phyloP scores from a whole-genome alignment of 1,140 invertebrate species.

The Drosophila kanapiae region DNA sequence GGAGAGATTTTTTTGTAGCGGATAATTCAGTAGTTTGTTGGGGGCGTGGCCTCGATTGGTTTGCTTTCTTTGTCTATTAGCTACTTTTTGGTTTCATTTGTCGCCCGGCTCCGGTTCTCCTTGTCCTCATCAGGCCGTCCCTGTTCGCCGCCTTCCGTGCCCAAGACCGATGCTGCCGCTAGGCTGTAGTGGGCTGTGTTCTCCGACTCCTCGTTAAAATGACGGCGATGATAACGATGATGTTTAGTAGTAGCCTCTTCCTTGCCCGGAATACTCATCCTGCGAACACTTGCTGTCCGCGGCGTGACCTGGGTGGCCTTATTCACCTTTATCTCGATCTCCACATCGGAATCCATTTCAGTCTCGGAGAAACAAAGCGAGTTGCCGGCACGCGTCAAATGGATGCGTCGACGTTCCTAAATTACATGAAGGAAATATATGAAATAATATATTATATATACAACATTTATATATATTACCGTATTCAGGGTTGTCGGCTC shows the following conservation, averaged over 20 bases:
- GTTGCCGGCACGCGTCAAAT: slow-evolving; percentile 89
- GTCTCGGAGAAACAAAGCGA: slow-evolving; percentile 92
- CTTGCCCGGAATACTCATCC: slow-evolving; percentile 1
- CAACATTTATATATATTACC: slow-evolving; percentile 85
- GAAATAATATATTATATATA: background rate
- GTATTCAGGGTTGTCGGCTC: slow-evolving; percentile 88
- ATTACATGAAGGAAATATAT: background rate
- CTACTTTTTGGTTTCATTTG: slow-evolving; percentile 75
- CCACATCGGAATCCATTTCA: slow-evolving; percentile 89
- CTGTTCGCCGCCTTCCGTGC: slow-evolving; percentile 14
- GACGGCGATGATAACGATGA: background rate
- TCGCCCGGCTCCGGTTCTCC: slow-evolving; percentile 56
- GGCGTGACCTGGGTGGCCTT: slow-evolving; percentile 59
- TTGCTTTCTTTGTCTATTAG: slow-evolving; percentile 17
- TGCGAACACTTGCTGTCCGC: slow-evolving; percentile 7
- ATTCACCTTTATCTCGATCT: slow-evolving; percentile 70
- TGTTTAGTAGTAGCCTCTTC: slow-evolving; percentile 22
- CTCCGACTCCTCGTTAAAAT: background rate
- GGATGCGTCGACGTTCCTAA: slow-evolving; percentile 70
- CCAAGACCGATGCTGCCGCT: background rate
- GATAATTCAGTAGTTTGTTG: slow-evolving; percentile 26
- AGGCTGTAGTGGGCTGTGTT: background rate
- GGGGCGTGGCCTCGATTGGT: slow-evolving; percentile 35
- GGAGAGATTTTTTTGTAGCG: slow-evolving; percentile 17
- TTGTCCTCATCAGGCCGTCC: slow-evolving; percentile 25